Evolutionary conservation across 2,888 invertebrate genomes (phyloP).

Genomic region (Agrotis puta): DNA sequence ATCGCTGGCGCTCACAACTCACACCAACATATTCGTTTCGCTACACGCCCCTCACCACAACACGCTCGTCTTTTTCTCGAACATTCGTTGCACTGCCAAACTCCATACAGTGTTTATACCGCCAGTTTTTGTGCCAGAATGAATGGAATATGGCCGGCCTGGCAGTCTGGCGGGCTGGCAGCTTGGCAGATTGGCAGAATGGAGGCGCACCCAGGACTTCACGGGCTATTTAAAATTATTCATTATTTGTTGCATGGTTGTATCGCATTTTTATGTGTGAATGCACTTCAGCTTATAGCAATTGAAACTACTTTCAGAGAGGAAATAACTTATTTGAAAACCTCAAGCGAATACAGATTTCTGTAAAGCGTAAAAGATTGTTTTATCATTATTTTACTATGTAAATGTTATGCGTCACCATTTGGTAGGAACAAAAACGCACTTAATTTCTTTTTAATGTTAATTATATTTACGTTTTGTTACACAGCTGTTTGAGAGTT

Average conservation of each 20-base stretch:
- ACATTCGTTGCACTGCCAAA: conserved; percentile 75
- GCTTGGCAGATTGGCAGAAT: conserved; percentile 62
- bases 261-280: conserved; percentile 62
- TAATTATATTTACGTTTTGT: conserved; percentile 32
- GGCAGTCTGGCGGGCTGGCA: conserved; percentile 58
- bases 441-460: conserved; percentile 39
- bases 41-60: conserved; percentile 68
- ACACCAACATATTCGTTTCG: conserved; percentile 30
- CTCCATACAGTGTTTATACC: conserved; percentile 69
- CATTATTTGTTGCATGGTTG: conserved; percentile 62
- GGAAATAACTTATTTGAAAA: background rate
- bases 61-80: conserved; percentile 76
- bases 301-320: conserved; percentile 10
- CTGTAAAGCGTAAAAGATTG: conserved; percentile 7
- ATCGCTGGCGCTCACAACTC: conserved; percentile 27
- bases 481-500: conserved; percentile 29
- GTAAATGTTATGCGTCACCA: conserved; percentile 44
- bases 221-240: conserved; percentile 73
- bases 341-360: background rate
- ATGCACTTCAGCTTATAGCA: conserved; percentile 33
- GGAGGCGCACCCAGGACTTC: conserved; percentile 55
- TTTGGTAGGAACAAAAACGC: conserved; percentile 37
- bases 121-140: conserved; percentile 71
- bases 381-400: conserved; percentile 31
- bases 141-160: conserved; percentile 72